These are phyloP conservation scores for Phalacrocorax pelagicus DNA, from an alignment of 2,113 vertebrate species.

Conservation along the genomic window DNA sequence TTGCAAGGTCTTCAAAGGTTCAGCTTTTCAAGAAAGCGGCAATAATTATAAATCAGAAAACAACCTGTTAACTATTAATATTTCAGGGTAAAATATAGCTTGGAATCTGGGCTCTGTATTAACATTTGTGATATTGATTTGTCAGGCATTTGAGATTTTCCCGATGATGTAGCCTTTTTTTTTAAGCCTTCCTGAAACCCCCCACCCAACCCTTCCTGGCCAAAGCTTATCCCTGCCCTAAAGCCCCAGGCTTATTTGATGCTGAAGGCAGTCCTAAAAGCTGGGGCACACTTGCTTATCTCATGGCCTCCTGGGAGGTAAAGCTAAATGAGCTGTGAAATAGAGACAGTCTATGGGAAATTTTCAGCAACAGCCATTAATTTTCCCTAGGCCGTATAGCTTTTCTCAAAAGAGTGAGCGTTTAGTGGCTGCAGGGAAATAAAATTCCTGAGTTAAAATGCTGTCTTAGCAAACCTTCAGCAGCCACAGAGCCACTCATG, in stretches of 20 bases:
- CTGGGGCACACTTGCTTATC: background rate
- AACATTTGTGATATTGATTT: background rate
- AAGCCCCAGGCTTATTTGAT: background rate
- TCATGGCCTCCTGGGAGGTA: background rate
- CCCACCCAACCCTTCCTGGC: background rate
- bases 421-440: background rate
- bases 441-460: accelerated
- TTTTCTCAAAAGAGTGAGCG: background rate
- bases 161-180: background rate
- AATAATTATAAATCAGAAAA: background rate
- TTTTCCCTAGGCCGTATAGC: background rate
- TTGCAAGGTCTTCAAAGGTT: background rate
- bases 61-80: background rate
- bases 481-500: background rate
- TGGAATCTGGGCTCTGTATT: background rate
- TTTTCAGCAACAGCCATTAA: background rate
- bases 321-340: background rate
- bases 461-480: background rate
- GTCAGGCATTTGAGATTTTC: background rate
- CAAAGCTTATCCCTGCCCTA: background rate
- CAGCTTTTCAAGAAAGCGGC: background rate
- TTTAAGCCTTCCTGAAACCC: background rate
- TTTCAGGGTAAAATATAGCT: background rate
- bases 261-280: background rate
- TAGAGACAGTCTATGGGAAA: background rate